Base-by-base conservation (phyloP, 2,113 vertebrate genomes). In the Canis aureus region DNA sequence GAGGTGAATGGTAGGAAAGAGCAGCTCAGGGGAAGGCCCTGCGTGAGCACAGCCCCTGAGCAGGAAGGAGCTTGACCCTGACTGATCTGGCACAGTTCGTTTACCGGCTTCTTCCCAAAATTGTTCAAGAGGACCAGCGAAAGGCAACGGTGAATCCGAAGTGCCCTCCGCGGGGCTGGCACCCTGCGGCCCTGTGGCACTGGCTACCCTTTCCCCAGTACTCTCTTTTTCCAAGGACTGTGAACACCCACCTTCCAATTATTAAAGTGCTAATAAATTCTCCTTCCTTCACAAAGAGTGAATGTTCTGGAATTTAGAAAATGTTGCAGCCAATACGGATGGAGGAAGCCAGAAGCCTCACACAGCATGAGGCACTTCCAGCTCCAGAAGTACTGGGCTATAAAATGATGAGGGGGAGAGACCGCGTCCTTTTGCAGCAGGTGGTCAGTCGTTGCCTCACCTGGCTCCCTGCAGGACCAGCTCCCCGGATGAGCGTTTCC, bases 161-260 rank as follows among this genome's bases (percentile, higher is more conserved):
- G 43, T 51, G 4, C 0, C n/a, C 32, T 38, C 29, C 10, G 1
- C 27, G 2, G 19, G 11, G 29, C 20, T 69, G 29, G 53, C 0
- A 0, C 4, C 12, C 74, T 78, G 12, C 7, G 7, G 43, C 74
- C 25, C 43, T 8, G 8, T 29, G 8, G 43, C 25, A 51, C 74
- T 51, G 73, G 25, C 74, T 51, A 4, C 43, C 73, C 29, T 16
- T 78, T 25, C 43, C 74, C 43, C 23, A 10, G 11, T 4, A 12
- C 32, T 60, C 29, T 23, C n/a, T 25, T 83, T 19, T 49, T 12
- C 74, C 55, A 10, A 20, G 9, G 23, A 55, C 53, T 38, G 2
- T 7, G 10, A 35, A 2, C 3, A 11, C 19, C 9, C 6, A 13
- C 17, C 60, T 64, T 82, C 35, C 29, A 11, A 12, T 35, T 60